Evolutionary conservation across 2,888 invertebrate genomes (phyloP).

Genomic region (Eupsilia transversa): DNA sequence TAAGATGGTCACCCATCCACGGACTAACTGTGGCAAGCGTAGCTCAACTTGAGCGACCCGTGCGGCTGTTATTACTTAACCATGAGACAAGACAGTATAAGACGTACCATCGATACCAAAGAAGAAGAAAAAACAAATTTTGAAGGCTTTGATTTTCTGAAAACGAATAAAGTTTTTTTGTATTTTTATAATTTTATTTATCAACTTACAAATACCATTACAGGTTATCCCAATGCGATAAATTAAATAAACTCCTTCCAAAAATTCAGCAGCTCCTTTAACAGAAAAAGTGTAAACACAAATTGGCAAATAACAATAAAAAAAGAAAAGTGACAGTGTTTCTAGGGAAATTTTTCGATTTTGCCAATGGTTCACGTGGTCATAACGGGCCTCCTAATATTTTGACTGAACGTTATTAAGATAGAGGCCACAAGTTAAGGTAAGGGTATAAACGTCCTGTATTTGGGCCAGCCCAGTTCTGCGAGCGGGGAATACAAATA

Average conservation of each 20-base stretch:
- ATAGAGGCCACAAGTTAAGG: constrained; percentile 81
- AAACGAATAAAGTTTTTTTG: too few relatives aligned
- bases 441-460: constrained; percentile 77
- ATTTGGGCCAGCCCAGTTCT: constrained; percentile 76
- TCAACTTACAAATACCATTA: too few relatives aligned
- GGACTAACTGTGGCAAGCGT: too few relatives aligned
- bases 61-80: too few relatives aligned
- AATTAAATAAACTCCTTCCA: neutral
- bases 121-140: neutral
- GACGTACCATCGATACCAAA: neutral
- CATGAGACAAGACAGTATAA: too few relatives aligned
- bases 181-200: too few relatives aligned
- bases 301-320: constrained; percentile 43
- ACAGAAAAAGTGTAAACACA: constrained; percentile 24
- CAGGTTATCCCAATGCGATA: too few relatives aligned
- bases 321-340: constrained; percentile 26
- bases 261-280: neutral
- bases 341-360: constrained; percentile 54
- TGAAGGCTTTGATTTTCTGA: neutral
- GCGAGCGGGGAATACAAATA: constrained; percentile 80
- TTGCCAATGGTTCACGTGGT: constrained; percentile 55
- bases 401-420: constrained; percentile 79
- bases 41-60: too few relatives aligned
- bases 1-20: too few relatives aligned
- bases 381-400: constrained; percentile 72